These are phyloP conservation scores for Diaphora mendica DNA, from an alignment of 2,888 invertebrate species.

Conservation along the genomic window DNA sequence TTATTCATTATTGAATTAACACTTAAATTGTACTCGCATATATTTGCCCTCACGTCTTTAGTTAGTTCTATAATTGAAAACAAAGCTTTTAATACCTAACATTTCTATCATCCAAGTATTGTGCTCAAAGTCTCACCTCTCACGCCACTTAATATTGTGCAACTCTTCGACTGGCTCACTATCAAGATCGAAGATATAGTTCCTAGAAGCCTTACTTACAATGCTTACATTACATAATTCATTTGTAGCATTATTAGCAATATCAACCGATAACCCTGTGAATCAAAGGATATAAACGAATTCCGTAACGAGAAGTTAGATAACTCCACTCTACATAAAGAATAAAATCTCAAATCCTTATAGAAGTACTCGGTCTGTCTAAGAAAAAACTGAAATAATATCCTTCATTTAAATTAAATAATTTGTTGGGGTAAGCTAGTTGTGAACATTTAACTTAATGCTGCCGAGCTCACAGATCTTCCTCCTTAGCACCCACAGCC, in stretches of 20 bases:
- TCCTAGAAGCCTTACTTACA: slow-evolving; percentile 57
- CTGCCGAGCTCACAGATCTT: neutral
- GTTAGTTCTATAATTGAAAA: neutral
- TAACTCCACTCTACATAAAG: neutral
- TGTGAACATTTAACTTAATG: neutral
- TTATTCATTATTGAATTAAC: slow-evolving; percentile 70
- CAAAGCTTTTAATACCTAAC: neutral
- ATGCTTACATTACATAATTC: slow-evolving; percentile 23
- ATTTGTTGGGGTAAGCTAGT: neutral
- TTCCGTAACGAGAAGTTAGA: neutral
- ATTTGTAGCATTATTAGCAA: slow-evolving; percentile 10
- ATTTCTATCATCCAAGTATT: neutral
- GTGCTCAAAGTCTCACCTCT: neutral
- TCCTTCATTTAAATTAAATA: neutral
- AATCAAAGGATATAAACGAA: neutral
- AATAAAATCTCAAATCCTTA: neutral
- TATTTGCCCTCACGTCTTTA: neutral
- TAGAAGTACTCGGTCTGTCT: neutral
- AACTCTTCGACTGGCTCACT: slow-evolving; percentile 55
- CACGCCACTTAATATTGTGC: slow-evolving; percentile 32
- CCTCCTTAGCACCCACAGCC: too few relatives aligned
- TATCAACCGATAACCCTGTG: neutral
- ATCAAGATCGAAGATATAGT: slow-evolving; percentile 61
- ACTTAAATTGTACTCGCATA: neutral
- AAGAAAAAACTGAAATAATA: neutral